Evolutionary conservation across 1,140 invertebrate species (phyloP), one percentile per base, ranked within the genome.

Genomic region (Lucilia sericata): DNA sequence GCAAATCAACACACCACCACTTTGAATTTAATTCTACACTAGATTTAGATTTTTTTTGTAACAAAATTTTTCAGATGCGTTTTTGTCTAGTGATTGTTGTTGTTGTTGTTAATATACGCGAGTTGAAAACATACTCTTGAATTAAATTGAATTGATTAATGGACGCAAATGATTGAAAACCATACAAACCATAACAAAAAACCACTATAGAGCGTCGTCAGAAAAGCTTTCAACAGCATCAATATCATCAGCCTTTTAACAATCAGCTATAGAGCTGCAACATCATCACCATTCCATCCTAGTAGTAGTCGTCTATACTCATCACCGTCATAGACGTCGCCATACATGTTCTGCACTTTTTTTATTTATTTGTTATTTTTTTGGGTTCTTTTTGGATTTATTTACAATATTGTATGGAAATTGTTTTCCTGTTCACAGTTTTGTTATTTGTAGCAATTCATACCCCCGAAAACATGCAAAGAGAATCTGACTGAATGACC

Each of bases 131-230:
- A 78, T 19, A 42, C 76, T 80, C 76, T 80, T 80, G 76, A 80
- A 80, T 49, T 80, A 80, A 80, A 82, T 65, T 82, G 65, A 82
- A 82, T 82, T 82, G 82, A 82, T 82, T 82, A 82, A 82, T 82
- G 82, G 82, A 82, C 65, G 30, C 82, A 82, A 82, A 82, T 82
- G 82, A 82, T 82, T 82, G 82, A 82, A 82, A 70, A 82, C 82
- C 82, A 82, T 78, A 17, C 75, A 47, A 47, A n/a, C 36, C 75
- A 65, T 30, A 30, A 30, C 25, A 17, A 60, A 60, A 17, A 60
- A 60, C 55, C 14, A 60, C 14, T 7, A 30, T 30, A 2, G 25
- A 1, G 55, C 55, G 14, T 7, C 55, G 36, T 36, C 75, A 78
- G 25, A 30, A 10, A 30, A 75, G 25, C 30, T 9, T 42, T 30